Evolutionary conservation across 2,113 vertebrate genomes (phyloP).

Genomic region (Esox niger): DNA sequence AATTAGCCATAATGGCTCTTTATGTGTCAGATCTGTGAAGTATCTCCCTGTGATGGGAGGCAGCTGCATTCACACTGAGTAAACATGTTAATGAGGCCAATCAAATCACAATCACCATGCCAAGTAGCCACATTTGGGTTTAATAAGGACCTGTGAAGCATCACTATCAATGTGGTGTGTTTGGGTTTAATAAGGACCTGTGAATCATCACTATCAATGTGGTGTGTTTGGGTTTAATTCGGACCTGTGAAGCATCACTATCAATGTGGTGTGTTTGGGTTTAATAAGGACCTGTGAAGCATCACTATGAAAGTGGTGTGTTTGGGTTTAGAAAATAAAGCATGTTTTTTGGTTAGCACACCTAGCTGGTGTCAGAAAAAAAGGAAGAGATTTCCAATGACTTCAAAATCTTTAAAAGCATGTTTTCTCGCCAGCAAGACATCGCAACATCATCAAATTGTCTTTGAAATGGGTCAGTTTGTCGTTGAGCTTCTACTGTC

Average conservation of each 20-base stretch:
- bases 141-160: slow-evolving; percentile 27
- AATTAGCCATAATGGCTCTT: slow-evolving; percentile 31
- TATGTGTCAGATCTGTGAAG: slow-evolving; percentile 37
- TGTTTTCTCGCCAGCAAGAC: no score
- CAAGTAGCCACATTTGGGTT: slow-evolving; percentile 34
- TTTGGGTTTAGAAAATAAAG: slow-evolving; percentile 40
- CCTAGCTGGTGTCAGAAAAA: no score
- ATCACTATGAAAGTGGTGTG: not conserved
- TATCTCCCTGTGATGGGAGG: slow-evolving; percentile 19
- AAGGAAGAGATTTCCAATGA: no score
- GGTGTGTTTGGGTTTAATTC: slow-evolving; percentile 34
- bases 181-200: slow-evolving; percentile 4
- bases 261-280: slow-evolving; percentile 1
- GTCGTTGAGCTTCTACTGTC: no score
- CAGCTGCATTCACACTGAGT: slow-evolving; percentile 28
- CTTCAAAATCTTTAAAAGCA: no score
- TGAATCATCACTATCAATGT: slow-evolving; percentile 12
- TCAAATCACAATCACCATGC: slow-evolving; percentile 25
- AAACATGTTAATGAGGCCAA: slow-evolving; percentile 25
- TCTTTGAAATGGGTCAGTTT: no score
- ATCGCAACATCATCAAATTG: no score
- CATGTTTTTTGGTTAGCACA: no score
- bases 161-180: not conserved
- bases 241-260: slow-evolving; percentile 8
- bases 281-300: slow-evolving; percentile 11